These are phyloP conservation scores for Helleia helle DNA, from an alignment of 2,888 invertebrate genomes.

Conservation along the genomic window DNA sequence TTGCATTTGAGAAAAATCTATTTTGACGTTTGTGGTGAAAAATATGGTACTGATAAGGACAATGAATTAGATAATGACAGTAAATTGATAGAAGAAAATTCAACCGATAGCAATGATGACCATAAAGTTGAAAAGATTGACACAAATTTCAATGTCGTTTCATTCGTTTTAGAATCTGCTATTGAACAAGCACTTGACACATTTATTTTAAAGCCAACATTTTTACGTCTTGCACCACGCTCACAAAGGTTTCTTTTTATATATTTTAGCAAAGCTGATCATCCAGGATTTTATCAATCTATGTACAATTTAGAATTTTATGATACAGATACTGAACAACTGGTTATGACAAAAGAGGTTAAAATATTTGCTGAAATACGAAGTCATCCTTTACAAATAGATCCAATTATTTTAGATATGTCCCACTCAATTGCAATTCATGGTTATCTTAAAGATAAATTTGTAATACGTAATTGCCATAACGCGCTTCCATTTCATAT, in stretches of 20 bases:
- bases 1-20: too few species aligned
- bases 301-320: conserved; percentile 42
- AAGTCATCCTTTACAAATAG: conserved; percentile 43
- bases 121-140: too few species aligned
- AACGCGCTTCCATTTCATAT: conserved; percentile 34
- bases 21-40: too few species aligned
- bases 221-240: conserved; percentile 30
- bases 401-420: conserved; percentile 49
- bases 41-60: too few species aligned
- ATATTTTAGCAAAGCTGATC: conserved; percentile 41
- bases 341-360: conserved; percentile 32
- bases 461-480: conserved; percentile 40
- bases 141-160: conserved; percentile 28
- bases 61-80: too few species aligned
- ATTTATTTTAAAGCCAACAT: conserved; percentile 41
- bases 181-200: conserved; percentile 36
- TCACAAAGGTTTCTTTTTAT: conserved; percentile 31
- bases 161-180: conserved; percentile 30
- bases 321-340: conserved; percentile 28
- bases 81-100: too few species aligned
- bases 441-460: conserved; percentile 39
- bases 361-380: conserved; percentile 46
- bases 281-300: conserved; percentile 46
- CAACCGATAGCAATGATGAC: too few species aligned
- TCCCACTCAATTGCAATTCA: conserved; percentile 33